A percentile compares a stretch with the other conserved stretches of the same genome.
Conservation (phyloP, 1,140 invertebrate species). For the Kradibia gibbosae region DNA sequence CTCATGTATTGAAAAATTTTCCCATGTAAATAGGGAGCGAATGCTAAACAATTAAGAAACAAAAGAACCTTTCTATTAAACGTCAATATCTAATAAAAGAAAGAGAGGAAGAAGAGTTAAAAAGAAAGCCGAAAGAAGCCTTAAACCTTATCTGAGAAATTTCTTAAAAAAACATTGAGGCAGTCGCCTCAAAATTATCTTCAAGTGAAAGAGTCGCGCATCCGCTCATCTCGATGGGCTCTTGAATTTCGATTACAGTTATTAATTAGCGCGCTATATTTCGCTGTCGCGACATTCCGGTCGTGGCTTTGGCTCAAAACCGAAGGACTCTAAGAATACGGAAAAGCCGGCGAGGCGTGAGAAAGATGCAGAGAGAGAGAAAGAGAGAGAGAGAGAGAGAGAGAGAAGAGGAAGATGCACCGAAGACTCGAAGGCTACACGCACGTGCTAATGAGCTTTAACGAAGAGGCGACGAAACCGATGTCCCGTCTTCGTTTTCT, state of each 20-base stretch:
- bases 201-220: no score
- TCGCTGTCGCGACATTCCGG: background rate
- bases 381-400: background rate
- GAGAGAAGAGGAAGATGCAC: background rate
- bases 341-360: conserved; percentile 13
- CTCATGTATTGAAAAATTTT: no score
- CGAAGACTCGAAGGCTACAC: background rate
- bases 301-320: conserved; percentile 25
- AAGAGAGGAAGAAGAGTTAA: background rate
- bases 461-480: background rate
- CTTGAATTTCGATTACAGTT: background rate
- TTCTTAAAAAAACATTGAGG: no score
- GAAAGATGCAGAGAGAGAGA: background rate
- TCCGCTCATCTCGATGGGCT: background rate
- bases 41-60: background rate
- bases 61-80: background rate
- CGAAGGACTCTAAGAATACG: conserved; percentile 5
- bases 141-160: no score
- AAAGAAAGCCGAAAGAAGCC: background rate
- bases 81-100: background rate
- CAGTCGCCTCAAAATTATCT: no score
- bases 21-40: no score
- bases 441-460: conserved; percentile 23
- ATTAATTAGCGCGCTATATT: background rate
- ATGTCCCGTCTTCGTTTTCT: background rate